These are phyloP conservation scores for Rhadinocentrus ornatus DNA, from an alignment of 2,797 vertebrate species.

Conservation along the genomic window DNA sequence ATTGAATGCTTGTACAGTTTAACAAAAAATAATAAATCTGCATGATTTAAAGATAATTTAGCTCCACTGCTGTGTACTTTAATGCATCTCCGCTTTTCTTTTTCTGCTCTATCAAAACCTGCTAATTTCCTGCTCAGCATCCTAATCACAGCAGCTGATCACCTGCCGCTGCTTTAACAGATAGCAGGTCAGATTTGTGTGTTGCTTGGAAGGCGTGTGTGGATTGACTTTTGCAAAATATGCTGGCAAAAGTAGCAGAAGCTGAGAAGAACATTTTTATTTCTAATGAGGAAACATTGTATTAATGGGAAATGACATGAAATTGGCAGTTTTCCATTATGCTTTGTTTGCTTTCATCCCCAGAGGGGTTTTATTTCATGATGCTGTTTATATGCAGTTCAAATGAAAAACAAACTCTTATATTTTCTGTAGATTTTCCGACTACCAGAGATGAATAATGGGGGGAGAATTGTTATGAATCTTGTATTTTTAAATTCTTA, in stretches of 20 bases:
- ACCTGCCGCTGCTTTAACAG: slow-evolving; percentile 46
- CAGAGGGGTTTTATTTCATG: slow-evolving; percentile 58
- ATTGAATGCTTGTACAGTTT: slow-evolving; percentile 47
- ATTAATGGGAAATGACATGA: slow-evolving; percentile 54
- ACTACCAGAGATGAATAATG: slow-evolving; percentile 54
- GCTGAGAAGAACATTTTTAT: slow-evolving; percentile 18
- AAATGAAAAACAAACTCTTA: slow-evolving; percentile 11
- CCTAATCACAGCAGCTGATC: slow-evolving; percentile 49
- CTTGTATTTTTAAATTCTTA: slow-evolving; percentile 2
- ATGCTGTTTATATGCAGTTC: slow-evolving; percentile 47
- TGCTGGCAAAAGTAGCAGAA: slow-evolving; percentile 24
- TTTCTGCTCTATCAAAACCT: slow-evolving; percentile 26
- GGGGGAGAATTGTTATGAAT: slow-evolving; percentile 56
- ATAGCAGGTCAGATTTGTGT: slow-evolving; percentile 31
- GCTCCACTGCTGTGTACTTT: slow-evolving; percentile 16
- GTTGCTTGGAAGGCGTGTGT: not conserved
- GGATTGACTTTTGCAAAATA: slow-evolving; percentile 4
- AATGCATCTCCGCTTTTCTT: slow-evolving; percentile 19
- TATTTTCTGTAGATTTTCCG: slow-evolving; percentile 35
- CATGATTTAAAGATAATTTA: slow-evolving; percentile 24
- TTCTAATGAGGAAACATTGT: slow-evolving; percentile 55
- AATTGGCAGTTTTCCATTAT: slow-evolving; percentile 61
- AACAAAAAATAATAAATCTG: slow-evolving; percentile 26
- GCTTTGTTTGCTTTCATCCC: slow-evolving; percentile 54
- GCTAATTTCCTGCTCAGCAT: slow-evolving; percentile 47